Evolutionary conservation across 2,113 vertebrate genomes (phyloP).

Genomic region (Sebastes fasciatus): DNA sequence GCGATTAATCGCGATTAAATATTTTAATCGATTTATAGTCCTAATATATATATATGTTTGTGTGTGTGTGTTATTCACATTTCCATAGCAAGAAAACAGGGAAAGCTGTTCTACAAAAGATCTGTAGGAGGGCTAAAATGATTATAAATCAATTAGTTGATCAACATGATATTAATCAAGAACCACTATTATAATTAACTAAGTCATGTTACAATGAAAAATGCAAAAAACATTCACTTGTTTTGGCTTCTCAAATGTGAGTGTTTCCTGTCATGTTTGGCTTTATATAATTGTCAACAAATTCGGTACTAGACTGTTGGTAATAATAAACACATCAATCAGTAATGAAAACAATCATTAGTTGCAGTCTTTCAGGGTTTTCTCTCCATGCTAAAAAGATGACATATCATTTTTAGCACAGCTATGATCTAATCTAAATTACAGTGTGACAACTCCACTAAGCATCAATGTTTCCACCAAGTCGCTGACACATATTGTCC

Average conservation of each 20-base stretch:
- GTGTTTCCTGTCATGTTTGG: background rate
- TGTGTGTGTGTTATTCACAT: too few relatives aligned
- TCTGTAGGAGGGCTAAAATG: background rate
- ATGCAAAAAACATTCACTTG: background rate
- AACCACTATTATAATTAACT: background rate
- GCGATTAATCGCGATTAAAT: too few relatives aligned
- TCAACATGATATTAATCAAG: background rate
- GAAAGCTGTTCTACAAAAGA: background rate
- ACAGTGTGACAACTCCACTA: background rate
- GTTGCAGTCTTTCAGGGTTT: background rate
- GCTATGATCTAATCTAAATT: conserved; percentile 1
- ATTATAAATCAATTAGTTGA: background rate
- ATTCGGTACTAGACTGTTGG: background rate
- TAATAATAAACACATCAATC: background rate
- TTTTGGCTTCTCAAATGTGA: background rate
- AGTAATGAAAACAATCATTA: background rate
- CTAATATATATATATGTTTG: too few relatives aligned
- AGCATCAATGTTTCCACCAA: conserved; percentile 28
- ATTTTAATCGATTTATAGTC: too few relatives aligned
- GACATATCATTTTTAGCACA: background rate
- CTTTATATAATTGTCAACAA: background rate
- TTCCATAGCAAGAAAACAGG: background rate
- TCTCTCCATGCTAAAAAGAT: background rate
- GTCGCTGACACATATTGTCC: conserved; percentile 4
- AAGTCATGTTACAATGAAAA: background rate